Conservation (phyloP, 30 jellyfish, hydroid and myxozoan genomes). For the Aurelia aurita region DNA sequence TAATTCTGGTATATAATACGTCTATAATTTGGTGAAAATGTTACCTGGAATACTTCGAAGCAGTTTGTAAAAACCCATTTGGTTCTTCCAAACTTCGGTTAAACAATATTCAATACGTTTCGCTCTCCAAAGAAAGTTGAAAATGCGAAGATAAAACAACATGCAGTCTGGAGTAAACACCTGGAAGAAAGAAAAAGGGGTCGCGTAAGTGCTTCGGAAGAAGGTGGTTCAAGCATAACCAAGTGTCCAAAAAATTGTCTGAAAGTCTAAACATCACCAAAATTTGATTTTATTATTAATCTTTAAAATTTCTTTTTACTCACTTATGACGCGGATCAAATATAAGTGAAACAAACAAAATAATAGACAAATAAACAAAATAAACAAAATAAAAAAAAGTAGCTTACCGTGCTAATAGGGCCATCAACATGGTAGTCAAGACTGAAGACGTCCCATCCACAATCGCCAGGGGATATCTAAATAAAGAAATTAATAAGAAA, state of each 20-base stretch:
- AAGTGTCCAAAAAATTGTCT: too few relatives aligned
- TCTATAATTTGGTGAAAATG: too few relatives aligned
- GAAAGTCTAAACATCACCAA: too few relatives aligned
- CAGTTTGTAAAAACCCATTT: slow-evolving; percentile 75
- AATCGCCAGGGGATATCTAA: slow-evolving; percentile 99
- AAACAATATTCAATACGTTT: slow-evolving; percentile 95
- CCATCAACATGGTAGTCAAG: slow-evolving; percentile 98
- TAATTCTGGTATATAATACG: too few relatives aligned
- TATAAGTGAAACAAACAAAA: too few relatives aligned
- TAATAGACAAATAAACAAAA: neutral
- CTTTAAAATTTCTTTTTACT: too few relatives aligned
- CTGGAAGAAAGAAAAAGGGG: slow-evolving; percentile 25
- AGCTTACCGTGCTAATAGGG: slow-evolving; percentile 95
- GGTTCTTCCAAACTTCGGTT: slow-evolving; percentile 96
- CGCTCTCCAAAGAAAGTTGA: slow-evolving; percentile 98
- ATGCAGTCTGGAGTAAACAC: slow-evolving; percentile 96
- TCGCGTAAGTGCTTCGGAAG: neutral
- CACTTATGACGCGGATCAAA: too few relatives aligned
- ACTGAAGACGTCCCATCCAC: slow-evolving; percentile 99
- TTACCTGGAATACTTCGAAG: slow-evolving; percentile 91
- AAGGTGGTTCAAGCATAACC: too few relatives aligned
- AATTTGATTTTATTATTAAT: too few relatives aligned
- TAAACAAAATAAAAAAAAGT: neutral
- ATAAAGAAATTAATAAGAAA: neutral
- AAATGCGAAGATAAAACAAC: slow-evolving; percentile 90